Base-by-base conservation (phyloP, 1,140 invertebrate species). In the Trypoxylus dichotomus region DNA sequence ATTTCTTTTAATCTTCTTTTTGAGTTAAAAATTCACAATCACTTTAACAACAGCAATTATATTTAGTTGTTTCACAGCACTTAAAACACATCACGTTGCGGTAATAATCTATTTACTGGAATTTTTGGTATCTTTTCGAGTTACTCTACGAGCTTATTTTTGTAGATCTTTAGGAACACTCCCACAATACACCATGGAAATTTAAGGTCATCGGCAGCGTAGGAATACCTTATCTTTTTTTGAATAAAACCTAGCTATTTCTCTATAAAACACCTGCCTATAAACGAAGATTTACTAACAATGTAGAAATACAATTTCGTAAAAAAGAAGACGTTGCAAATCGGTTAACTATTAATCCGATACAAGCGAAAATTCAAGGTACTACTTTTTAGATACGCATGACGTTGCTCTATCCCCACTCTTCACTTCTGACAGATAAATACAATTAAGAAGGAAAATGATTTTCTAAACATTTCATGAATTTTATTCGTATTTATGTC, bases 161-260 rank as follows among this genome's bases (percentile, higher is more conserved):
- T 27, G 60, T 25, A 27, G 60, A 77, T 43, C 58, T 77, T 74
- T 41, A 74, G 10, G 75, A 54, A 77, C 76, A 77, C 76, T 77
- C 76, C 76, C 76, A 77, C 76, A 58, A 77, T 58, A 58, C 37
- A 29, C 68, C 76, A 77, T 74, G 74, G 72, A 77, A 71, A 27
- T 54, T 76, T 32, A 43, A 42, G 37, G 68, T 21, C 19, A 77
- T 41, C 68, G 60, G 27, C 60, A 68, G 76, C 76, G 68, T 77
- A 72, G 76, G 41, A 41, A 71, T 68, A 77, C 76, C 76, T 77
- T 77, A 41, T 29, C 24, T 68, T 68, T 68, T 58, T 68, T 68
- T 68, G 27, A 68, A 24, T 2, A 15, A 68, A 68, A 68, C 24
- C 60, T 68, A 68, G 21, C 19, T 6, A 13, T 68, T 68, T 68